phyloP scores from a whole-genome alignment of 2,888 invertebrate genomes.

The Nezara viridula region DNA sequence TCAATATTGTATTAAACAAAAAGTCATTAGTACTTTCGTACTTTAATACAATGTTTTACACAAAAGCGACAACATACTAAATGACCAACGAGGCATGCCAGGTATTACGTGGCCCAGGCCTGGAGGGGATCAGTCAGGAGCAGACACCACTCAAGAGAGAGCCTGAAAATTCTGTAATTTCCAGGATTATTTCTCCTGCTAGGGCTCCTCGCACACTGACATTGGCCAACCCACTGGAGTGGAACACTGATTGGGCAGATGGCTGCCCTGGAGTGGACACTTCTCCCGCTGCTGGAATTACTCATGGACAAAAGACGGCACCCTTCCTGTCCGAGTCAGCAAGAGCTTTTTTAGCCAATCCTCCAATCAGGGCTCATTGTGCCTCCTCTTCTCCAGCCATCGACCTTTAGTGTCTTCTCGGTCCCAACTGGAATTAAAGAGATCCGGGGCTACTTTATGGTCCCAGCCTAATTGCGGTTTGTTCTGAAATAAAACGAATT shows the following conservation, averaged over 20 bases:
- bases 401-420: conserved; percentile 36
- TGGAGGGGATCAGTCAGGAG: not conserved
- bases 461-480: conserved; percentile 57
- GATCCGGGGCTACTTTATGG: conserved; percentile 30
- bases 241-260: conserved; percentile 48
- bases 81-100: not conserved
- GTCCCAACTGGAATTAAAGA: conserved; percentile 44
- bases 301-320: conserved; percentile 46
- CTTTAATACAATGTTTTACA: too few relatives aligned
- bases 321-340: conserved; percentile 50
- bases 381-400: not conserved
- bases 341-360: conserved; percentile 52
- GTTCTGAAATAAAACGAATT: conserved; percentile 53
- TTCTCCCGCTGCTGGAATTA: conserved; percentile 38
- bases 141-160: not conserved
- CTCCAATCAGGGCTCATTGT: conserved; percentile 55
- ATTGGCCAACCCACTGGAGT: conserved; percentile 26
- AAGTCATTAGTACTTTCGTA: too few relatives aligned
- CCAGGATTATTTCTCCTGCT: conserved; percentile 29
- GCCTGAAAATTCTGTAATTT: conserved; percentile 33
- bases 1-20: too few relatives aligned
- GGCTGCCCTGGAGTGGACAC: conserved; percentile 49
- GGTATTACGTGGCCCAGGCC: conserved; percentile 21
- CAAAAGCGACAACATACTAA: not conserved
- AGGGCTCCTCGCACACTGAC: not conserved